Evolutionary conservation across 2,797 vertebrate genomes (phyloP).

Genomic region (Mormyrops attenuatus): DNA sequence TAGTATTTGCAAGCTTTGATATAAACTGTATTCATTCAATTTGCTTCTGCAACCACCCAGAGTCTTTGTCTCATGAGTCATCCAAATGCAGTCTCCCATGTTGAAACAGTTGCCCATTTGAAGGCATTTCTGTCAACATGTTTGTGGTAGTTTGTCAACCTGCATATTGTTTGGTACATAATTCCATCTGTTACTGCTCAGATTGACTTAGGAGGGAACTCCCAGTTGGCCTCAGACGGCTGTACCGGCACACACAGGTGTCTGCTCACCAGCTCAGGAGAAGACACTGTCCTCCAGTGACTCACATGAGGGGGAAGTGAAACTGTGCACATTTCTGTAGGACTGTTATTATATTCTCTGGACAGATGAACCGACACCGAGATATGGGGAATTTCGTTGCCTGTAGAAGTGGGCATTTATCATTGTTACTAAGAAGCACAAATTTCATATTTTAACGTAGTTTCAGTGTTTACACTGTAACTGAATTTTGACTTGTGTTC

Average conservation of each 20-base stretch:
- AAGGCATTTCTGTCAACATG: conserved; percentile 55
- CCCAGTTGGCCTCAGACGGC: conserved; percentile 49
- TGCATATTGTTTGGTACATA: conserved; percentile 53
- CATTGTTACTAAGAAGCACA: conserved; percentile 59
- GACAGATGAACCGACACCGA: conserved; percentile 53
- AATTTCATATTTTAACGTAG: neutral
- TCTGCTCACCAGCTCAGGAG: conserved; percentile 32
- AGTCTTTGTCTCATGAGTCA: neutral
- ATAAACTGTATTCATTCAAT: neutral
- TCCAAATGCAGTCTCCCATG: conserved; percentile 26
- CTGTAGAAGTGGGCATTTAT: conserved; percentile 58
- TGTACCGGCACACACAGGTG: conserved; percentile 52
- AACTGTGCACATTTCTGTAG: conserved; percentile 35
- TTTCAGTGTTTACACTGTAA: neutral
- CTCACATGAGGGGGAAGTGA: neutral
- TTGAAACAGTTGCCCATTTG: conserved; percentile 28
- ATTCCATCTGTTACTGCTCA: conserved; percentile 63
- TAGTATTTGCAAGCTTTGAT: neutral
- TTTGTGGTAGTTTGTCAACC: conserved; percentile 59
- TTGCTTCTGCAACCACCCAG: neutral
- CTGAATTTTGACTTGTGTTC: neutral
- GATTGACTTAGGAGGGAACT: conserved; percentile 62
- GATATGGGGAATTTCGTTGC: conserved; percentile 48
- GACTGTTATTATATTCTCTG: conserved; percentile 44
- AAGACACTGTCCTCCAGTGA: neutral